Conservation (phyloP, 1,140 invertebrate species). For the Bradysia coprophila region DNA sequence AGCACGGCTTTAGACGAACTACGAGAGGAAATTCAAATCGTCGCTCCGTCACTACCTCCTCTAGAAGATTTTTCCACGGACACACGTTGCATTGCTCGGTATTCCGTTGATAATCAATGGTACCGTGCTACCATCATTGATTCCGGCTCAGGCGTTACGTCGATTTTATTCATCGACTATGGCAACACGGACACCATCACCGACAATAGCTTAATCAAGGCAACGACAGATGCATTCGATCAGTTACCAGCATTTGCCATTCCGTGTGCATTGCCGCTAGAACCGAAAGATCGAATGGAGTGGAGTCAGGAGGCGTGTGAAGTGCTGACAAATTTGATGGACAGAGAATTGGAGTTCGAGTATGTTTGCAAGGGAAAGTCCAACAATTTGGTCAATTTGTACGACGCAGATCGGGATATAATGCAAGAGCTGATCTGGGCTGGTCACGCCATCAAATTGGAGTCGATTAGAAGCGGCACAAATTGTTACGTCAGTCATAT, state of each 20-base stretch:
- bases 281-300: conserved; percentile 37
- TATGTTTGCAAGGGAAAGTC: conserved; percentile 25
- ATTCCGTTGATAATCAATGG: conserved; percentile 53
- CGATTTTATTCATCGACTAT: conserved; percentile 65
- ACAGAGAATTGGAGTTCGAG: conserved; percentile 25
- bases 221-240: conserved; percentile 30
- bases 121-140: conserved; percentile 65
- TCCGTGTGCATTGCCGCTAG: conserved; percentile 41
- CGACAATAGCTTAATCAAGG: conserved; percentile 35
- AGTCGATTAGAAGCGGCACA: conserved; percentile 27
- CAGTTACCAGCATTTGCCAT: conserved; percentile 33
- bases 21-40: conserved; percentile 36
- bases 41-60: conserved; percentile 26
- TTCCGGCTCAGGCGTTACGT: conserved; percentile 42
- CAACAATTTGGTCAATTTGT: conserved; percentile 24
- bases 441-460: conserved; percentile 27
- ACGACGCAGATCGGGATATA: conserved; percentile 34
- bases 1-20: conserved; percentile 28
- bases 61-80: conserved; percentile 36
- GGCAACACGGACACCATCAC: conserved; percentile 55
- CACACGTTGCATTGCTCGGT: conserved; percentile 49
- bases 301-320: conserved; percentile 40
- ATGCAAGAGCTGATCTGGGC: conserved; percentile 34
- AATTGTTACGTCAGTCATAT: conserved; percentile 43
- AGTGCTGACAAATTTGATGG: conserved; percentile 31